These are phyloP conservation scores for Heliocidaris erythrogramma DNA, from an alignment of 35 echinoderm and acorn worm species.

Conservation along the genomic window DNA sequence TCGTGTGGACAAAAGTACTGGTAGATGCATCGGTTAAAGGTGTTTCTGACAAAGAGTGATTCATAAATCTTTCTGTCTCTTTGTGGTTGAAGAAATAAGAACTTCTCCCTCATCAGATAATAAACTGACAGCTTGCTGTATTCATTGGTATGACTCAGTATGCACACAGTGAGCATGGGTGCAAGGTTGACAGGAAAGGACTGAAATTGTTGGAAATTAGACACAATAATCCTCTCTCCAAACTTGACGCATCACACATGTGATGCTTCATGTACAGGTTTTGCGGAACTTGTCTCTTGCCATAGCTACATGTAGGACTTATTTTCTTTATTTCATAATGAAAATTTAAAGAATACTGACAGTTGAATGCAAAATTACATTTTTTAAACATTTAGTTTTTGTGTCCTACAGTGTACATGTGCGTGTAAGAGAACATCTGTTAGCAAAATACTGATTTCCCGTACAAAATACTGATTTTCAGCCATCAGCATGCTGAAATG, in stretches of 20 bases:
- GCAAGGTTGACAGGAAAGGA: not conserved
- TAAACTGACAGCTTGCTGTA: not conserved
- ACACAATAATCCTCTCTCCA: no score
- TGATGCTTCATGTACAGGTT: no score
- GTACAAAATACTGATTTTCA: no score
- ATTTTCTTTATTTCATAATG: no score
- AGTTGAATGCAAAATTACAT: no score
- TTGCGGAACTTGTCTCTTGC: not conserved
- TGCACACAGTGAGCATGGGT: not conserved
- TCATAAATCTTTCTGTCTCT: not conserved
- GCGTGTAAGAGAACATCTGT: no score
- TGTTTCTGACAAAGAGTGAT: not conserved
- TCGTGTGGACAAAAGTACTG: not conserved
- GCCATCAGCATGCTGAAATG: no score
- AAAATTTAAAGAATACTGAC: no score
- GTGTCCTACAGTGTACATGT: no score
- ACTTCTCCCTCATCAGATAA: not conserved
- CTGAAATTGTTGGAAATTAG: not conserved
- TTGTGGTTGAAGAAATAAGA: not conserved
- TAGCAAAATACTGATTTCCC: no score
- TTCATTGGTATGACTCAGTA: not conserved
- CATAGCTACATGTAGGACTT: not conserved
- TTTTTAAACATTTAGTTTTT: no score
- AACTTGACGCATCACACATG: no score
- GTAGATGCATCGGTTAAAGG: not conserved